Evolutionary conservation across 1,140 invertebrate genomes (phyloP), one percentile per base, ranked within the genome.

Genomic region (Tetranychus urticae): DNA sequence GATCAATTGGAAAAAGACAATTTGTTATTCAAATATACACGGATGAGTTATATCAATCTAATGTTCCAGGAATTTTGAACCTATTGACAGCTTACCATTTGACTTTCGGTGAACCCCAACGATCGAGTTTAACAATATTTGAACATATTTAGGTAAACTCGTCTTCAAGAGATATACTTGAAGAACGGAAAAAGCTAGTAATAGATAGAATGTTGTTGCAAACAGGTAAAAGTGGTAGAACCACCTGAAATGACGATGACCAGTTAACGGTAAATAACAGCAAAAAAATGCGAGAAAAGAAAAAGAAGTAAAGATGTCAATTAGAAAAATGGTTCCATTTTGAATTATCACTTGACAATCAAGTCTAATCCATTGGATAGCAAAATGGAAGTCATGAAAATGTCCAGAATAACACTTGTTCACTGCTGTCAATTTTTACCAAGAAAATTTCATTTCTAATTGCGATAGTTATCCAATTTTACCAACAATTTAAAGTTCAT

Each of bases 151-250:
- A 59, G 54, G 61, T n/a, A 52, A 14, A 12, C 12, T 14, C 8
- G 14, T 35, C 5, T 42, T 23, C 14, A 63, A 64, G 56, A 58
- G 34, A 31, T 68, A 65, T 39, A 58, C 39, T 45, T 35, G 60
- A 54, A 61, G 56, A 12, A 65, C 42, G 13, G 52, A 45, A 42
- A 34, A 10, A 14, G 35, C n/a, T 45, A 64, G 56, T 33, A 64
- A 33, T 34, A 52, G 12, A 59, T 63, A 60, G 59, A 61, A 65
- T 8, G 67, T n/a, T 5, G 64, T 56, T 7, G 68, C 67, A 60
- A 70, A 61, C 12, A 68, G 45, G 63, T 70, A 70, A 50, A 70
- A 70, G 58, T 70, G 69, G 36, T 61, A 62, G 64, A 70, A 70
- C 66, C 66, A 70, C 55, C 68, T 69, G 56, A 46, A 42, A 10